These are phyloP conservation scores for Cerastis leucographa DNA, from an alignment of 2,888 invertebrate genomes.

Conservation along the genomic window DNA sequence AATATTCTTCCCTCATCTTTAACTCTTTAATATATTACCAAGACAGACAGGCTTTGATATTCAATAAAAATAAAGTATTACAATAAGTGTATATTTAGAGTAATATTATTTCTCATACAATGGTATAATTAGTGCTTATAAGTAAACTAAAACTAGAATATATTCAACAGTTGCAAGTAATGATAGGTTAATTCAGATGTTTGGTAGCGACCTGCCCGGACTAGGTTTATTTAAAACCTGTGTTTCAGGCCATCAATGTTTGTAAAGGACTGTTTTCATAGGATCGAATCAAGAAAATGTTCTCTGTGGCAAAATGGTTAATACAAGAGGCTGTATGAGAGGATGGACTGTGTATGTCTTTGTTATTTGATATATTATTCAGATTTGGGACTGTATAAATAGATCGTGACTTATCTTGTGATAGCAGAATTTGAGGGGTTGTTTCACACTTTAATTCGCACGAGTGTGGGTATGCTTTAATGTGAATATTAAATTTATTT, in stretches of 20 bases:
- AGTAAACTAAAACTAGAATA: too few species aligned
- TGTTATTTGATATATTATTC: constrained; percentile 45
- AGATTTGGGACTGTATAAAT: constrained; percentile 12
- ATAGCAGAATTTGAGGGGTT: neutral
- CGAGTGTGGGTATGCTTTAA: neutral
- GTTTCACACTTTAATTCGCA: neutral
- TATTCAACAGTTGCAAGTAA: too few species aligned
- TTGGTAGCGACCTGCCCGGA: too few species aligned
- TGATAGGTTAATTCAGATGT: too few species aligned
- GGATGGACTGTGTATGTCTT: neutral
- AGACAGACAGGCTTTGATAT: constrained; percentile 22
- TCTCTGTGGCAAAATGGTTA: constrained; percentile 15
- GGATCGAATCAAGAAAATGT: constrained; percentile 42
- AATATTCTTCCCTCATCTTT: neutral
- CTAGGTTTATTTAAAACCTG: too few species aligned
- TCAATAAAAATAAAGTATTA: too few species aligned
- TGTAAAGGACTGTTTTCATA: constrained; percentile 46
- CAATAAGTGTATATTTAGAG: too few species aligned
- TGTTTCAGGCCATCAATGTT: constrained; percentile 7
- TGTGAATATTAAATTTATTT: neutral
- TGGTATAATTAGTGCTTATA: too few species aligned
- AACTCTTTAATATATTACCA: constrained; percentile 1
- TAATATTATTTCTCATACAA: too few species aligned
- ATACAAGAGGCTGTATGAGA: constrained; percentile 6
- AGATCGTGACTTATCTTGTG: neutral